Conservation (phyloP, 2,888 invertebrate genomes). For the Pristionchus fissidentatus region DNA sequence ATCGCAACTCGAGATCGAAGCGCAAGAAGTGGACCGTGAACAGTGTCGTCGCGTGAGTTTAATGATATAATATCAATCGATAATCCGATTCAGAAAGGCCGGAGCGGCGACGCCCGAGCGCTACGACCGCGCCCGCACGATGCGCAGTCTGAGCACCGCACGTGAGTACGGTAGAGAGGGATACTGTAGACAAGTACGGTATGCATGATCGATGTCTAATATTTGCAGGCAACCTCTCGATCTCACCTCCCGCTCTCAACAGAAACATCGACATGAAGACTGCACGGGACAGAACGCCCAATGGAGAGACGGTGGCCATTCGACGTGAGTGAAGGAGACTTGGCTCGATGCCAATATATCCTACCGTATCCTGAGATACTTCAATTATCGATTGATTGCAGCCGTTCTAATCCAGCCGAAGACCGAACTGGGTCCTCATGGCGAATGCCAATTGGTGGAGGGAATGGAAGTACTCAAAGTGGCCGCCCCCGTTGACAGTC, state of each 20-base stretch:
- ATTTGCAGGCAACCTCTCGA: constrained; percentile 36
- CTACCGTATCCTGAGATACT: not conserved
- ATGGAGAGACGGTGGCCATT: constrained; percentile 23
- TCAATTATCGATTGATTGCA: not conserved
- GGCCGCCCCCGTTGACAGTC: not conserved
- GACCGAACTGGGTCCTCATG: constrained; percentile 9
- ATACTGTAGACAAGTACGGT: too few relatives aligned
- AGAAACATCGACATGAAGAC: not conserved
- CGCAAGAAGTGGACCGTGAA: constrained; percentile 41
- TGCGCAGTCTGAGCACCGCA: constrained; percentile 21
- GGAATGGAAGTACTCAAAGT: constrained; percentile 27
- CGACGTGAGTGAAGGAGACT: not conserved
- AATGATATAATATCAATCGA: not conserved
- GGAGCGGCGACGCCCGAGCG: not conserved
- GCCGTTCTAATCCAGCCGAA: constrained; percentile 3
- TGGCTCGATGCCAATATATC: too few relatives aligned
- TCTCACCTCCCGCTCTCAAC: not conserved
- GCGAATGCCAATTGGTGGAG: not conserved
- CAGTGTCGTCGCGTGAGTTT: constrained; percentile 9
- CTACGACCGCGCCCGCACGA: not conserved
- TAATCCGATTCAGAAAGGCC: not conserved
- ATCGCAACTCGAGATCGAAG: not conserved
- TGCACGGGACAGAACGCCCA: not conserved
- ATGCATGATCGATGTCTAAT: too few relatives aligned
- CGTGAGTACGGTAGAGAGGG: too few relatives aligned